phyloP scores from a whole-genome alignment of 2,113 vertebrate species.

The Ammodytes dubius region DNA sequence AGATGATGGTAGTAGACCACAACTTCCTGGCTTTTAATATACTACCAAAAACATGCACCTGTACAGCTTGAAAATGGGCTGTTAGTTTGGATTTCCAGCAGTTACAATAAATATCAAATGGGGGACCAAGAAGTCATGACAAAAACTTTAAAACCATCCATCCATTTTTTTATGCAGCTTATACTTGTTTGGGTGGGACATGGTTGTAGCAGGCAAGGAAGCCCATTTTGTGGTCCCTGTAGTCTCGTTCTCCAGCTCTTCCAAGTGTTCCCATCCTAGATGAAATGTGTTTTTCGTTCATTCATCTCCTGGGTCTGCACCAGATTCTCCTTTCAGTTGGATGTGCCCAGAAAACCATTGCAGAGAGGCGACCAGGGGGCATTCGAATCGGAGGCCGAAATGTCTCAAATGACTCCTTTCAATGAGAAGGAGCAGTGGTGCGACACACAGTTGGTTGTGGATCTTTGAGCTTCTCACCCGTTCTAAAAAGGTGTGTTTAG shows the following conservation, averaged over 20 bases:
- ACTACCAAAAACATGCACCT: constrained; percentile 8
- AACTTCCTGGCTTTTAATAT: constrained; percentile 6
- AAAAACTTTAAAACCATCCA: not conserved
- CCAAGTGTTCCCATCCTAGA: not conserved
- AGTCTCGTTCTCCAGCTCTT: not conserved
- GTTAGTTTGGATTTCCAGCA: constrained; percentile 35
- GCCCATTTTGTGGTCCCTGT: not conserved
- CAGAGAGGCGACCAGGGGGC: not conserved
- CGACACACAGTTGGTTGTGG: not conserved
- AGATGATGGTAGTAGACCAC: not conserved
- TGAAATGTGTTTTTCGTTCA: not conserved
- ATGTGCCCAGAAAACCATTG: not conserved
- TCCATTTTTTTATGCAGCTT: not conserved
- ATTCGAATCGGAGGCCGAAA: not conserved
- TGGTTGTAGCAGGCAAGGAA: not conserved
- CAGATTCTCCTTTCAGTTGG: not conserved
- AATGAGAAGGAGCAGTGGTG: not conserved
- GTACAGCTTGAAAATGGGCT: not conserved
- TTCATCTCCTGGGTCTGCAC: not conserved
- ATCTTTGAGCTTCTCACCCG: not conserved
- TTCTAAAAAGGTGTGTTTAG: not conserved
- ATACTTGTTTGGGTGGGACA: not conserved
- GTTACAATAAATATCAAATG: constrained; percentile 16
- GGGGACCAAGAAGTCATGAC: not conserved
- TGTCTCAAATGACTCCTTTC: not conserved